Evolutionary conservation across 2,113 vertebrate species (phyloP), one percentile per base, ranked within the genome.

Genomic region (Columba janthina): DNA sequence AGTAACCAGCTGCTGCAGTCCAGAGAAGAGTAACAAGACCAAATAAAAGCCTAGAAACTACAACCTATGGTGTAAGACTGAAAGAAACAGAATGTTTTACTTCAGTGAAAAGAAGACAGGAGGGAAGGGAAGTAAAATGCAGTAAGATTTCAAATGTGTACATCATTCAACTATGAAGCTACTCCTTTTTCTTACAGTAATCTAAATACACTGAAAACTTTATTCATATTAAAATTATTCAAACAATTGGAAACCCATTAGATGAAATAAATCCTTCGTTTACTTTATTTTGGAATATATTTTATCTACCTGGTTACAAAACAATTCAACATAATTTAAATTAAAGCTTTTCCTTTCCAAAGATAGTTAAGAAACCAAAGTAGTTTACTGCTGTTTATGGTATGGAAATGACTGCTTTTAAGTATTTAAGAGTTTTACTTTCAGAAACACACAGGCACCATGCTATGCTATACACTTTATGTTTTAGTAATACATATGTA

Each of bases 401-500:
- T 88, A 94, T 36, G 76, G 85, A 94, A 91, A 83, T 44, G 31
- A 72, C 42, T 75, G 85, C 72, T 96, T 90, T 96, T 94, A 97
- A 97, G 85, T 96, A 96, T 94, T 96, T 90, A 96, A 94, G 95
- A 95, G 93, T 97, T 95, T 97, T 95, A 93, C 92, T 97, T 96
- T 96, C 94, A 96, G 50, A 60, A 96, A 96, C 88, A 96, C 69
- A 67, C 17, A 88, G 88, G 88, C 88, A 74, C 82, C 54, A 71
- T 84, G 85, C 82, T 83, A 93, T 77, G 78, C 91, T 90, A 95
- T 79, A 92, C 64, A 74, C 82, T 97, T 97, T 93, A 97, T 96
- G 90, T 95, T 96, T 97, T 96, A 97, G 95, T 97, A 95, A 96
- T 96, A 96, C 80, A 78, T 72, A 60, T 75, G 92, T 95, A 97